phyloP scores from a whole-genome alignment of 2,797 vertebrate species.

The Simalia tracyae region DNA sequence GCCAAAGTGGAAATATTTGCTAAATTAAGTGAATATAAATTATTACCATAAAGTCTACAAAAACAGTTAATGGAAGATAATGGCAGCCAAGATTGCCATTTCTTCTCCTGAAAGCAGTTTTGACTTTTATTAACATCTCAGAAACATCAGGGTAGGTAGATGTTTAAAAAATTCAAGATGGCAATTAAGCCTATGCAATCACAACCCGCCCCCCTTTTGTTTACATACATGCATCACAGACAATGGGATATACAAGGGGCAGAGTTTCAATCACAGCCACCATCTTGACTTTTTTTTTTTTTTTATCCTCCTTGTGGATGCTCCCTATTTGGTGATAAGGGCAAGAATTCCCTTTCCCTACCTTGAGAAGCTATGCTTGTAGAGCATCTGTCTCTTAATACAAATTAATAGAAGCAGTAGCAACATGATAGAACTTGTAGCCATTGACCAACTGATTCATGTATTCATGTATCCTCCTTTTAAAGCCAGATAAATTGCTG shows the following conservation, averaged over 20 bases:
- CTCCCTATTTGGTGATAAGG: not conserved
- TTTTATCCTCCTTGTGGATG: not conserved
- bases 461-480: not conserved
- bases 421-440: not conserved
- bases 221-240: not conserved
- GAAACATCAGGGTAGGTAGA: not conserved
- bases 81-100: not conserved
- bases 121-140: not conserved
- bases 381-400: not conserved
- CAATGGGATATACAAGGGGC: not conserved
- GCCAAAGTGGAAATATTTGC: not conserved
- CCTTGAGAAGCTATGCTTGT: not conserved
- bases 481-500: not conserved
- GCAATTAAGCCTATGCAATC: not conserved
- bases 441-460: not conserved
- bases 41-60: not conserved
- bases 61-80: not conserved
- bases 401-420: not conserved
- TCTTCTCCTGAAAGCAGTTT: not conserved
- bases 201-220: not conserved
- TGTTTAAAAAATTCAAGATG: not conserved
- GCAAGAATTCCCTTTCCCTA: not conserved
- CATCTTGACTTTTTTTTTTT: not conserved
- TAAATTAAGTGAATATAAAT: not conserved
- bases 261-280: not conserved